Evolutionary conservation across 2,888 invertebrate genomes (phyloP).

Genomic region (Volucella inflata): DNA sequence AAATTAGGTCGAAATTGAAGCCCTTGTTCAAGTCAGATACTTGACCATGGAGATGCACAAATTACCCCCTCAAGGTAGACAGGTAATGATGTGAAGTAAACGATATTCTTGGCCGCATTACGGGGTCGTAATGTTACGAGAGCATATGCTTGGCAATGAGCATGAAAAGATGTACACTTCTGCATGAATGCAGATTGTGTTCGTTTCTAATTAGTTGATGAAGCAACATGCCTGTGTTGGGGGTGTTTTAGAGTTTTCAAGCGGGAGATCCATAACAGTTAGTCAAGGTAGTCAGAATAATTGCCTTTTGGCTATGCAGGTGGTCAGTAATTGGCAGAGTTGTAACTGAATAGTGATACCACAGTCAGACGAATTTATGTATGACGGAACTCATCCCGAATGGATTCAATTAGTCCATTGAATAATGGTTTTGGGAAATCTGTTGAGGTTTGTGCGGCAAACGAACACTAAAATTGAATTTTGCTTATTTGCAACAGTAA

Average conservation of each 20-base stretch:
- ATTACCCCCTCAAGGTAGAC: conserved; percentile 60
- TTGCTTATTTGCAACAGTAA: no score
- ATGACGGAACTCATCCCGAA: no score
- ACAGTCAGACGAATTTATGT: no score
- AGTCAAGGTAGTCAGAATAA: background rate
- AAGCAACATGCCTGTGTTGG: background rate
- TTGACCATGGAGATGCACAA: conserved; percentile 69
- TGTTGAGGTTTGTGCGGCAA: no score
- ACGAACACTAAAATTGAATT: no score
- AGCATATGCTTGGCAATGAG: conserved; percentile 55
- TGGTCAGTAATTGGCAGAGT: conserved; percentile 35
- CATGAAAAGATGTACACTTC: conserved; percentile 50
- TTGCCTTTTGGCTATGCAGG: conserved; percentile 17
- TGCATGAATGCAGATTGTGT: conserved; percentile 55
- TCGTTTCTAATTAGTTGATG: conserved; percentile 30
- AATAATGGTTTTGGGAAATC: no score
- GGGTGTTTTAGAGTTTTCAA: background rate
- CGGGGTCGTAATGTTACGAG: background rate
- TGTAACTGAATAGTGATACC: background rate
- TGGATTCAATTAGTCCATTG: no score
- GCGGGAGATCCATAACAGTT: conserved; percentile 16
- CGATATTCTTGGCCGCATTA: conserved; percentile 49
- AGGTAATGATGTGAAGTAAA: conserved; percentile 69
- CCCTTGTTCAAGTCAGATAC: conserved; percentile 41
- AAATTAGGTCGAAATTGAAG: conserved; percentile 45